Conservation (phyloP, 2,888 invertebrate genomes). For the Polymixis lichenea region DNA sequence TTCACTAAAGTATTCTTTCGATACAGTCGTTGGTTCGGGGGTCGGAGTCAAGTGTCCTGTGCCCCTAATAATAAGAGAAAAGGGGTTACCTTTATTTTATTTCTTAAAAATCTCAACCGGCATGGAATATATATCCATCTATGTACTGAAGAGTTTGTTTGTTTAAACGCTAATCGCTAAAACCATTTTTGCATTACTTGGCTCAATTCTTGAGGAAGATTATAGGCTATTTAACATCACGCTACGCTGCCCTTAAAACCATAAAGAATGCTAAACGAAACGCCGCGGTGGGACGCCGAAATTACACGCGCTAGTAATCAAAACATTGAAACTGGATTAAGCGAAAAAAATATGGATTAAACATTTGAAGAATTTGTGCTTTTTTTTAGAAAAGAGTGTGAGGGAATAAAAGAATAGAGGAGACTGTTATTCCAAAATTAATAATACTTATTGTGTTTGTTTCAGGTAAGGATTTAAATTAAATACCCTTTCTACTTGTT, state of each 20-base stretch:
- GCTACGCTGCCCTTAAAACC: background rate
- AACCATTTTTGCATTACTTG: background rate
- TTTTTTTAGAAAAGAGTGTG: background rate
- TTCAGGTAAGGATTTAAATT: constrained; percentile 26
- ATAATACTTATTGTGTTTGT: background rate
- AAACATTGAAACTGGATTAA: background rate
- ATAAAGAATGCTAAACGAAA: background rate
- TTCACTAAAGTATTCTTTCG: constrained; percentile 35
- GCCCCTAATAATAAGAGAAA: constrained; percentile 6
- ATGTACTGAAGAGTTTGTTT: background rate
- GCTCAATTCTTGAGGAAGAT: background rate
- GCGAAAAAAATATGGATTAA: background rate
- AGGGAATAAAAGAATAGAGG: too few species aligned
- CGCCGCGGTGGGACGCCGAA: background rate
- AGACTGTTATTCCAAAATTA: background rate
- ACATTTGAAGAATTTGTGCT: background rate
- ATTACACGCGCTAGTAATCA: background rate
- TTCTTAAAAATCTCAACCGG: background rate
- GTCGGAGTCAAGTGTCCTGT: constrained; percentile 23
- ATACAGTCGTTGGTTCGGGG: constrained; percentile 24
- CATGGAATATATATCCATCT: background rate
- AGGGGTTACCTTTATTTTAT: constrained; percentile 5
- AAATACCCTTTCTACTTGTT: background rate
- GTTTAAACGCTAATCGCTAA: background rate
- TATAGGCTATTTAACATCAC: background rate